Evolutionary conservation across 2,888 invertebrate genomes (phyloP), one percentile per base, ranked within the genome.

Genomic region (Scaeva pyrastri): DNA sequence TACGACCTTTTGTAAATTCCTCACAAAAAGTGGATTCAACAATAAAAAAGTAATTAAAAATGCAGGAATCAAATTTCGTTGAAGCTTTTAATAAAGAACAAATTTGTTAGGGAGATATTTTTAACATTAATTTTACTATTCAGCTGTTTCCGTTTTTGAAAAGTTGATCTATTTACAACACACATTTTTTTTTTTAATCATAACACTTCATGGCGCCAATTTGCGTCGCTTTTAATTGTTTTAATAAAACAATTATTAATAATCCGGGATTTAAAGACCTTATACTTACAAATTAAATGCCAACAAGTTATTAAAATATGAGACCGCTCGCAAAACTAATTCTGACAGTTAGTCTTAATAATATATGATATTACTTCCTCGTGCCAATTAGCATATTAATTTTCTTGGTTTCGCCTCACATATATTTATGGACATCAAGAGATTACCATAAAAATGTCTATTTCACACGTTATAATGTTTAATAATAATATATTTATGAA

Each of bases 361-460:
- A 55, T 56, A 50, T 66, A 70, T 64, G 81, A 56, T 64, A 70
- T 56, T 64, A 77, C 77, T 76, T 72, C 62, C 64, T 31, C 58
- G 66, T 11, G 41, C 52, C 48, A 71, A 82, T 77, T 73, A 77
- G 19, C 77, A 82, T 73, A 77, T 82, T 60, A 52, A 72, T 77
- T 77, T 31, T 66, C 52, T 50, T 23, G 14, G 31, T 72, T 64
- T 36, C 41, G 50, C 19, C 39, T 19, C 71, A n/a, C n/a, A 56
- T 39, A 48, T 36, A 64, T 66, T 66, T 76, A 77, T 52, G 43
- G 48, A 66, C 36, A 31, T 64, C 16, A n/a, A 56, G 45, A 81
- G 64, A 77, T 82, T 76, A 76, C n/a, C 81, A 76, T 80, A 75
- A 60, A 80, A 80, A 76, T 81, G 81, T 81, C 81, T 66, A 36